Conservation (phyloP, 2,797 vertebrate species). For the Threskiornis aethiopicus region DNA sequence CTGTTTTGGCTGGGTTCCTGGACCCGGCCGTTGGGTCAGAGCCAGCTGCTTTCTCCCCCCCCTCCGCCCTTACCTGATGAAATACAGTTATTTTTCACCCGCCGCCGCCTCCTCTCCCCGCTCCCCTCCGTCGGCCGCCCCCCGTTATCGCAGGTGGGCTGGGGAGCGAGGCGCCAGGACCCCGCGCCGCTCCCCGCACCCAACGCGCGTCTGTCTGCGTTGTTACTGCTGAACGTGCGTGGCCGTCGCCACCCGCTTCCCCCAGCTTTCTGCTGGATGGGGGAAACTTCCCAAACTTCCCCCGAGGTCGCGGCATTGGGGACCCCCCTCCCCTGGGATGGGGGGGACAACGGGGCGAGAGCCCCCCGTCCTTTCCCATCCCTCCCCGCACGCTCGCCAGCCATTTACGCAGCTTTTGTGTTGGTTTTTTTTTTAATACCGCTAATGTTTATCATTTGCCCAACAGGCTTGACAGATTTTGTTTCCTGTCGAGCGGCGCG, state of each 20-base stretch:
- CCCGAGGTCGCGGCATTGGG: neutral
- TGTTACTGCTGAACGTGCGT: rapidly evolving
- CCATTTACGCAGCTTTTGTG: constrained; percentile 70
- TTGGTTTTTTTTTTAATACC: constrained; percentile 69
- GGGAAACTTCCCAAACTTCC: constrained; percentile 63
- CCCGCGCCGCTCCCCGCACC: neutral
- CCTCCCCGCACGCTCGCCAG: constrained; percentile 24
- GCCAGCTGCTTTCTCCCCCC: constrained; percentile 57
- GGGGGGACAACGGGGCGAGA: neutral
- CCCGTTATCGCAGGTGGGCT: neutral
- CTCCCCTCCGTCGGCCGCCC: neutral
- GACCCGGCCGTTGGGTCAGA: constrained; percentile 67
- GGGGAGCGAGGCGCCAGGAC: neutral
- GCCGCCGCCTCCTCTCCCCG: neutral
- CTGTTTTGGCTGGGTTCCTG: constrained; percentile 82
- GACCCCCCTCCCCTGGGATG: neutral
- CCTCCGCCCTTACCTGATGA: constrained; percentile 66
- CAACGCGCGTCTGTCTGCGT: neutral
- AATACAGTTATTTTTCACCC: constrained; percentile 48
- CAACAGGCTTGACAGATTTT: constrained; percentile 85
- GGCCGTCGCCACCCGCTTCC: neutral
- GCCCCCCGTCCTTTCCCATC: constrained; percentile 17
- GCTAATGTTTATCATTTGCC: constrained; percentile 86
- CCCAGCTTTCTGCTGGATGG: neutral
- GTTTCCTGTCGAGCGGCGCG: constrained; percentile 87